phyloP scores from a whole-genome alignment of 2,113 vertebrate genomes.

The Tauraco erythrolophus region DNA sequence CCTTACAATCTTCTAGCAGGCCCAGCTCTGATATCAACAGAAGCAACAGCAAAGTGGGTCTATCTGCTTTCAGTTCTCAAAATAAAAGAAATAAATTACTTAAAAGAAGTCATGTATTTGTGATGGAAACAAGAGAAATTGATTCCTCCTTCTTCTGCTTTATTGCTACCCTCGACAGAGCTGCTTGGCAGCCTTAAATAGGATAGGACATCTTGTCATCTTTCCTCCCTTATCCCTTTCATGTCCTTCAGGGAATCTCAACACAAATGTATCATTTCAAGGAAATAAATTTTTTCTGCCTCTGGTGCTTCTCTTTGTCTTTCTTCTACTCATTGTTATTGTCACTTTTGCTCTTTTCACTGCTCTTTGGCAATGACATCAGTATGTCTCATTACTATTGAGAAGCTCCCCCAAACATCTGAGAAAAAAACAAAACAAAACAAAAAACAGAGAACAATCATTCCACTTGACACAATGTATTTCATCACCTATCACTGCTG shows the following conservation, averaged over 20 bases:
- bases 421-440: neutral
- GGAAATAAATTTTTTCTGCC: neutral
- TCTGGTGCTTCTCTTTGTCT: neutral
- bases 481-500: neutral
- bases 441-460: neutral
- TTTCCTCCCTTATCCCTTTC: conserved; percentile 14
- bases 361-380: neutral
- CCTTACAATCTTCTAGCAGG: neutral
- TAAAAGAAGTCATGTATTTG: neutral
- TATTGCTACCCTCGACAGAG: neutral
- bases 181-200: neutral
- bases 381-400: neutral
- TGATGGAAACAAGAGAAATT: neutral
- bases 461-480: neutral
- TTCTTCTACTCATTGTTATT: neutral
- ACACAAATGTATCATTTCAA: conserved; percentile 2
- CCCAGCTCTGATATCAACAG: neutral
- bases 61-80: neutral
- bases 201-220: conserved; percentile 24
- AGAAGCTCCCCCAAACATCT: neutral
- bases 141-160: neutral
- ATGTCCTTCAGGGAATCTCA: neutral
- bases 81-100: neutral
- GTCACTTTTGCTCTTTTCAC: conserved; percentile 35
- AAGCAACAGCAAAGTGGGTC: neutral